Evolutionary conservation across 2,888 invertebrate species (phyloP), one percentile per base, ranked within the genome.

Genomic region (Synanthedon tipuliformis): DNA sequence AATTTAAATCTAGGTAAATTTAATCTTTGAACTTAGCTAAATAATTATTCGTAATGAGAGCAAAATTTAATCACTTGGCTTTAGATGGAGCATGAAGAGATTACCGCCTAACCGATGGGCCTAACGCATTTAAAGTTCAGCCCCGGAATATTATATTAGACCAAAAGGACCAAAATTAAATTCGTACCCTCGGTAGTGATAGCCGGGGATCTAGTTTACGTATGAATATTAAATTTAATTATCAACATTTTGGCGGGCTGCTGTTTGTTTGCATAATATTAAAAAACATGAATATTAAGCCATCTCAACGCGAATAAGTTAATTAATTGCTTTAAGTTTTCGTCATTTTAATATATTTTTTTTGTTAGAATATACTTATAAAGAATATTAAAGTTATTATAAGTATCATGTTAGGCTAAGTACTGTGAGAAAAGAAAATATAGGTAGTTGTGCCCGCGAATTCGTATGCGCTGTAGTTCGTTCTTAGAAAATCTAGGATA

Each of bases 171-270:
- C 65, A 61, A 72, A 75, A 76, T 78, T 73, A 65, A 77, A 78
- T 78, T 75, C 68, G 67, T 65, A 61, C 58, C 65, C 60, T 62
- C 57, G 61, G 59, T 62, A 65, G 64, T 69, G 68, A 75, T 73
- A 68, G 62, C 57, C 15, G 45, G 59, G 61, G 64, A 63, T 59
- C 60, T 67, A 68, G 68, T 71, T 71, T 67, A 63, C 66, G 64
- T 66, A 73, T 76, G 70, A 73, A 78, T 78, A 75, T 72, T 69
- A 68, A 69, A 73, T 72, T 76, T 64, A 59, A 74, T 73, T 71
- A 69, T 58, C 60, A 59, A 59, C 49, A 49, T 49, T 49, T 49
- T 16, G 49, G 49, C 23, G 45, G 10, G 45, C 23, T 49, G 49
- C 16, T 7, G 49, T 49, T 50, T 57, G 41, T 50, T 60, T 57